phyloP scores from a whole-genome alignment of 1,140 invertebrate species.

The Choristoneura fumiferana region DNA sequence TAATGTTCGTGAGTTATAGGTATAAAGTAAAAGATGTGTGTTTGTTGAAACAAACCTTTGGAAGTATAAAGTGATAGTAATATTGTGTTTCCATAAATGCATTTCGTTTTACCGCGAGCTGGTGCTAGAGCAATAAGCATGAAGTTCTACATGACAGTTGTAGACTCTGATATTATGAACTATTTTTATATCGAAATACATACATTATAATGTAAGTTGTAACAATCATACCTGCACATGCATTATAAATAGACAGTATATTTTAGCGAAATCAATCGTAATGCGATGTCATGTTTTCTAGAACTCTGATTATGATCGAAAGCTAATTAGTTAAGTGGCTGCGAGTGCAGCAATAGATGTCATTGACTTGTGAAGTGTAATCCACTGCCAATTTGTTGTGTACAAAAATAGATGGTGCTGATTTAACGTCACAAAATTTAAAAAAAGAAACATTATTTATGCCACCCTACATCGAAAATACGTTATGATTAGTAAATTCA shows the following conservation, averaged over 20 bases:
- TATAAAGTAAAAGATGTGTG: conserved; percentile 1
- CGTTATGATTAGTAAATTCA: background rate
- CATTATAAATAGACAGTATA: too few species aligned
- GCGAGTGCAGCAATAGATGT: too few species aligned
- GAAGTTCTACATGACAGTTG: conserved; percentile 1
- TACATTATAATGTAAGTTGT: conserved; percentile 12
- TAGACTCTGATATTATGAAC: background rate
- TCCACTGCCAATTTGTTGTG: conserved; percentile 13
- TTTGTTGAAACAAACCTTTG: background rate
- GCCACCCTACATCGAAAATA: background rate
- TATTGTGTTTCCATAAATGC: background rate
- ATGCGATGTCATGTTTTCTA: too few species aligned
- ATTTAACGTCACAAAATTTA: background rate
- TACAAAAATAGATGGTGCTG: conserved; percentile 11
- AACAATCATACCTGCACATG: background rate
- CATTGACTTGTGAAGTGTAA: too few species aligned
- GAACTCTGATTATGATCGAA: too few species aligned
- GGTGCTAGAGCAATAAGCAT: conserved; percentile 5
- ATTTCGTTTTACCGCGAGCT: background rate
- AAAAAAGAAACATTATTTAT: background rate
- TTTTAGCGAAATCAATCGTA: too few species aligned
- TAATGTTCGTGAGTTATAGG: conserved; percentile 15
- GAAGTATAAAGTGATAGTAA: background rate
- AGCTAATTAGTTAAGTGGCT: too few species aligned
- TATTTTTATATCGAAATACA: background rate